Evolutionary conservation across 2,797 vertebrate species (phyloP), one percentile per base, ranked within the genome.

Genomic region (Phaenicophaeus curvirostris): DNA sequence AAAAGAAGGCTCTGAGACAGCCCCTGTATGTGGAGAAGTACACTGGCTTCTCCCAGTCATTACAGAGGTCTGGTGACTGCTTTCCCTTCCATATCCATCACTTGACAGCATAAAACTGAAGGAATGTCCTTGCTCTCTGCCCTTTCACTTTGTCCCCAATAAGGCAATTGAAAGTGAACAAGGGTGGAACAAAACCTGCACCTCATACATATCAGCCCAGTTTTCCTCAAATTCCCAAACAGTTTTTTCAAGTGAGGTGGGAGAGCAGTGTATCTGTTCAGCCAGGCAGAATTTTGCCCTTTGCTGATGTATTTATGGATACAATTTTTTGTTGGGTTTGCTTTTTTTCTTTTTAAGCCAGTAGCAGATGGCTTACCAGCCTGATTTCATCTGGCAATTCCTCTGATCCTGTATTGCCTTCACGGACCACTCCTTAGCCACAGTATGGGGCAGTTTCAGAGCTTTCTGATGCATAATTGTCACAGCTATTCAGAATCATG

Each of bases 391-490:
- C 57, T 95, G 72, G 65, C 82, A 87, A 53, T 91, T 81, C 68
- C 51, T 83, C 55, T 71, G 57, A 61, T 92, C 68, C 54, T 91
- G 37, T 65, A 39, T 13, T 75, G 42, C 76, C 93, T 92, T 84
- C 84, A 48, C 13, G 39, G 65, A 61, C 65, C 58, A 84, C 80
- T 89, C 90, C 55, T 71, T 42, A 90, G 82, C 62, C 89, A 88
- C 89, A 95, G 89, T 76, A 90, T 86, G 85, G 80, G 68, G 90
- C 76, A 92, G 59, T 77, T 93, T 94, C 85, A 68, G 87, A 94
- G 87, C 63, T 89, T 92, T 94, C 76, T 93, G 66, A 76, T 89
- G 84, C 59, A 63, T 94, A 96, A 95, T 72, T 91, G 55, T 84
- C 77, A 80, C 62, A 80, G 85, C 58, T 92, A 89, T 84, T 95